Conservation (phyloP, 2,797 vertebrate genomes). For the Parauchenoglanis ngamensis region DNA sequence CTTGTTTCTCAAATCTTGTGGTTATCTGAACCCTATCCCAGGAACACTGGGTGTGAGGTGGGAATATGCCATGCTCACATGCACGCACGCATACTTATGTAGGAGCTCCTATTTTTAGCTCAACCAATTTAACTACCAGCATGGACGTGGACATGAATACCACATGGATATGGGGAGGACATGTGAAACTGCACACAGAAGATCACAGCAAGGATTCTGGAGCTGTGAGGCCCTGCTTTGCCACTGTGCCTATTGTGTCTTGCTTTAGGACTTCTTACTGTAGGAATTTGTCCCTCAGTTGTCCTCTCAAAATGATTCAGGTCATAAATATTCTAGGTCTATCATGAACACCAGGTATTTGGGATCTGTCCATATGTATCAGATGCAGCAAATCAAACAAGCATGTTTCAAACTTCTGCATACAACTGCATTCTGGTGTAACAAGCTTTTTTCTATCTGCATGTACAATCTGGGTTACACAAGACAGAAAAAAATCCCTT, state of each 20-base stretch:
- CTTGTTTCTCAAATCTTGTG: not conserved
- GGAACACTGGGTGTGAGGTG: not conserved
- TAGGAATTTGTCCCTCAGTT: too few species aligned
- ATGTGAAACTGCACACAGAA: not conserved
- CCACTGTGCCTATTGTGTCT: not conserved
- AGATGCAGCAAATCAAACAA: not conserved
- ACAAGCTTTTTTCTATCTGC: not conserved
- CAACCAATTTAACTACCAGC: not conserved
- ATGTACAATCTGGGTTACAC: constrained; percentile 3
- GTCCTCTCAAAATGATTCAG: not conserved
- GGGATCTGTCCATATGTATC: not conserved
- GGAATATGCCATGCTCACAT: not conserved
- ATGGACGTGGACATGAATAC: not conserved
- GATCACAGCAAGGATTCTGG: not conserved
- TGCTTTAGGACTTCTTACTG: not conserved
- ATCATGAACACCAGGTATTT: not conserved
- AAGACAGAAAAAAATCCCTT: constrained; percentile 67
- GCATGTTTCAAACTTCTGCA: not conserved
- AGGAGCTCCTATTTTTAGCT: not conserved
- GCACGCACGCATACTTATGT: not conserved
- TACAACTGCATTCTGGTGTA: not conserved
- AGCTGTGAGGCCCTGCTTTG: not conserved
- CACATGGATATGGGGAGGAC: not conserved
- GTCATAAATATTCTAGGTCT: not conserved
- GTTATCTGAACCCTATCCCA: not conserved